Conservation (phyloP, 2,113 vertebrate genomes). For the Spea multiplicata region DNA sequence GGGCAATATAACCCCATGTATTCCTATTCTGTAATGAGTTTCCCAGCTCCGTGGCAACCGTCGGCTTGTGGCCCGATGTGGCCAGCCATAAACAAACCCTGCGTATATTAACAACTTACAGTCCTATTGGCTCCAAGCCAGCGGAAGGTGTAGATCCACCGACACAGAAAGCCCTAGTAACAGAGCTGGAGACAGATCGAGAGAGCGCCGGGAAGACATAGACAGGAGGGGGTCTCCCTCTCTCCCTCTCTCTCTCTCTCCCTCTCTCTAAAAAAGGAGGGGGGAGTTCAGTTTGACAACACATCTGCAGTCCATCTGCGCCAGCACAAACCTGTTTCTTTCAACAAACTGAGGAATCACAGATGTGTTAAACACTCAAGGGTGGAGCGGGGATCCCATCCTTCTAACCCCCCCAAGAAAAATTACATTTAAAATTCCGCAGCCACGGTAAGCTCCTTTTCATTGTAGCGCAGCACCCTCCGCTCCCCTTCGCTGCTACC, state of each 20-base stretch:
- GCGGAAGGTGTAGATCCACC: conserved; percentile 43
- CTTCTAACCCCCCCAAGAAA: conserved; percentile 16
- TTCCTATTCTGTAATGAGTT: not conserved
- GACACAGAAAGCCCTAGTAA: conserved; percentile 37
- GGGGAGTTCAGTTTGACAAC: conserved; percentile 44
- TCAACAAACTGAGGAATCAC: conserved; percentile 38
- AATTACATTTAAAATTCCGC: conserved; percentile 30
- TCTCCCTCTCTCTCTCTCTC: conserved; percentile 19
- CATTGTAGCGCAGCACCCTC: not conserved
- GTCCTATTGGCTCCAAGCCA: conserved; percentile 36
- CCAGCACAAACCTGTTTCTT: conserved; percentile 26
- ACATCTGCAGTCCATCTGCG: conserved; percentile 46
- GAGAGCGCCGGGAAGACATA: conserved; percentile 25
- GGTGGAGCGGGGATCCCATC: conserved; percentile 28
- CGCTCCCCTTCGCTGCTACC: not conserved
- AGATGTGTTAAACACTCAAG: conserved; percentile 37
- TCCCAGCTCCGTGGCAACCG: conserved; percentile 1
- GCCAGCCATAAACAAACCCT: conserved; percentile 26
- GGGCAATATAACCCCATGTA: too few species aligned
- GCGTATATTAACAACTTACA: conserved; percentile 17
- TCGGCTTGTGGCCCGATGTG: not conserved
- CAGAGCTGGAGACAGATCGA: conserved; percentile 3
- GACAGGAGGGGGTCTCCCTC: conserved; percentile 19
- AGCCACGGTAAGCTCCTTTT: conserved; percentile 20
- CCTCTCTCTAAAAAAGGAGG: conserved; percentile 15